Evolutionary conservation across 2,888 invertebrate species (phyloP).

Genomic region (Sycophila texana): DNA sequence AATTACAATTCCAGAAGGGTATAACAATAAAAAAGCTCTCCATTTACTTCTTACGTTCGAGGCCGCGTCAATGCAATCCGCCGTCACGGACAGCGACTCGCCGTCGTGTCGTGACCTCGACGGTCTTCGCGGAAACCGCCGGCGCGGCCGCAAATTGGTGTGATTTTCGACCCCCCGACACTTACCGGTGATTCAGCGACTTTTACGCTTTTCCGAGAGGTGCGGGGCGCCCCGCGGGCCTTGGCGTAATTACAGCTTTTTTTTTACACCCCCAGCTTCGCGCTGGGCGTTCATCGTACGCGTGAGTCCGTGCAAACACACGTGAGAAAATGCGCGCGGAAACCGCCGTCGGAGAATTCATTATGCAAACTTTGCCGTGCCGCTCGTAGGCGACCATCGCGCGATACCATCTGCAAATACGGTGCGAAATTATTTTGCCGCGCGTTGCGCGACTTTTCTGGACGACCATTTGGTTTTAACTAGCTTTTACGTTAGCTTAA

Average conservation of each 20-base stretch:
- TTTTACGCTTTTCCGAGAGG: conserved; percentile 33
- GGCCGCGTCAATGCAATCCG: too few relatives aligned
- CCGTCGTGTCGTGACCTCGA: conserved; percentile 6
- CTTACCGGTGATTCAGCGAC: conserved; percentile 45
- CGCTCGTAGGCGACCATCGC: background rate
- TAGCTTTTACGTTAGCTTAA: too few relatives aligned
- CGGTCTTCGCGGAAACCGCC: conserved; percentile 28
- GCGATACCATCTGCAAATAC: conserved; percentile 12
- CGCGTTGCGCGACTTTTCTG: background rate
- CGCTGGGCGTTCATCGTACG: too few relatives aligned
- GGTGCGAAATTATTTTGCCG: background rate
- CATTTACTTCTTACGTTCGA: too few relatives aligned
- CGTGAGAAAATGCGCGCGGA: conserved; percentile 25
- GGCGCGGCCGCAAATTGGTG: conserved; percentile 35
- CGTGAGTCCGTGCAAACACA: background rate
- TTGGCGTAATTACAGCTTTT: conserved; percentile 29
- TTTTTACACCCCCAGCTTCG: background rate
- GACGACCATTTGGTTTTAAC: too few relatives aligned
- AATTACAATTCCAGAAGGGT: too few relatives aligned
- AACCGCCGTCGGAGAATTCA: background rate
- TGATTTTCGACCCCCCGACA: conserved; percentile 43
- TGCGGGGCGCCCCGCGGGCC: background rate
- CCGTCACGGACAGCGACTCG: background rate
- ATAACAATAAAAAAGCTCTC: too few relatives aligned
- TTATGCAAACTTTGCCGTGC: conserved; percentile 8